Evolutionary conservation across 2,888 invertebrate genomes (phyloP).

Genomic region (Mechanitis mazaeus): DNA sequence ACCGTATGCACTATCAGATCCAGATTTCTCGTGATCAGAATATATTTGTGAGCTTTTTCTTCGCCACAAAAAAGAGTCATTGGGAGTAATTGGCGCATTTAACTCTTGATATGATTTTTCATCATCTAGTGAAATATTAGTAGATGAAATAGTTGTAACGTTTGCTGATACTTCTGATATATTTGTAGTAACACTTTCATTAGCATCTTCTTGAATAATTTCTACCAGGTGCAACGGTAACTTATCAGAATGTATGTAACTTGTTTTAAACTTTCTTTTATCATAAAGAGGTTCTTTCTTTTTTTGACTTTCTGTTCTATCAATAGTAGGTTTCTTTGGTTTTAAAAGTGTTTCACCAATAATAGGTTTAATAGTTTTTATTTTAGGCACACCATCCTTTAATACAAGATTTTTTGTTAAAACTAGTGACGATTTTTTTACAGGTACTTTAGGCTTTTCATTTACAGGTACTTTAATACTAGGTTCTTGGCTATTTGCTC

Average conservation of each 20-base stretch:
- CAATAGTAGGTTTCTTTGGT: conserved; percentile 31
- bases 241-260: conserved; percentile 67
- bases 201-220: conserved; percentile 67
- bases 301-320: conserved; percentile 34
- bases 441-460: conserved; percentile 79
- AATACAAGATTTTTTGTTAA: conserved; percentile 73
- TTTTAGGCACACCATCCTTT: conserved; percentile 72
- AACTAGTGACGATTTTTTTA: conserved; percentile 74
- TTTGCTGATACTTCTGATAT: conserved; percentile 27
- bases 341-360: conserved; percentile 39
- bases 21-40: conserved; percentile 56
- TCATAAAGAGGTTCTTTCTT: conserved; percentile 64
- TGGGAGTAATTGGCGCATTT: conserved; percentile 71
- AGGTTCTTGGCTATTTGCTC: conserved; percentile 43
- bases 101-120: conserved; percentile 45
- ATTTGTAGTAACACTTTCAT: conserved; percentile 39
- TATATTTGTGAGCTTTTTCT: conserved; percentile 67
- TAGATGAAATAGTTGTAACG: conserved; percentile 20
- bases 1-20: conserved; percentile 56
- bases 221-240: conserved; percentile 63
- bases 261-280: conserved; percentile 65
- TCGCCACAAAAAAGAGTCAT: conserved; percentile 81
- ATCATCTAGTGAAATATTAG: conserved; percentile 24
- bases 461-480: conserved; percentile 46
- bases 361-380: conserved; percentile 62